Evolutionary conservation across 1,140 invertebrate genomes (phyloP), one percentile per base, ranked within the genome.

Genomic region (Pseudomyrmex concolor): DNA sequence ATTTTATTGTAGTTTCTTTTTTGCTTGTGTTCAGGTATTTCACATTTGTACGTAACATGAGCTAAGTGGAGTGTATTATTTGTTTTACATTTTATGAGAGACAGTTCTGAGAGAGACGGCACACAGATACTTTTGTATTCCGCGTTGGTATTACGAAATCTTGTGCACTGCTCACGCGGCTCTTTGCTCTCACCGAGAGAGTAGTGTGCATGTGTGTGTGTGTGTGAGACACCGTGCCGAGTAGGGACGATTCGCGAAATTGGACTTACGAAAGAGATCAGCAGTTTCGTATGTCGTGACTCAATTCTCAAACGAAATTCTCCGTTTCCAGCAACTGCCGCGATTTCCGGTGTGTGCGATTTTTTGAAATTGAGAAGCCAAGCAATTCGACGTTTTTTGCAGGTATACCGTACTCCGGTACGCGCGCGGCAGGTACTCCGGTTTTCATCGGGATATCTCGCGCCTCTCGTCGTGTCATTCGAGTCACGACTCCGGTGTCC

Each of bases 341-440:
- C 67, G n/a, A 85, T 83, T 25, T 67, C n/a, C 34, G 13, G 34
- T 13, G 7, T 12, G 50, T 12, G n/a, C 71, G 78, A 87, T 87
- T 77, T 77, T 86, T 86, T 70, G 85, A 86, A 83, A 86, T 86
- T 57, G 84, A 45, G 34, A 34, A 34, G 34, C 34, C 34, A 86
- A 51, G 57, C 80, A 59, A 57, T 64, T 63, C 57, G 70, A 25
- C 63, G 50, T 34, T 34, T 34, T 34, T 34, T 34, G 34, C 34
- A 34, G 34, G 34, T 34, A 34, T n/a, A n/a, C n/a, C 34, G 34
- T 34, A 34, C 50, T 78, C 9, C 54, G 45, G 15, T 48, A 25
- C 17, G 60, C 19, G 63, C 34, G 43, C 22, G 17, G 22, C 17
- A 5, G 17, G 22, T 8, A 62, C 64, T 74, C 71, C 12, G 68